Evolutionary conservation across 1,140 invertebrate genomes (phyloP), one percentile per base, ranked within the genome.

Genomic region (Polypedilum pembai): DNA sequence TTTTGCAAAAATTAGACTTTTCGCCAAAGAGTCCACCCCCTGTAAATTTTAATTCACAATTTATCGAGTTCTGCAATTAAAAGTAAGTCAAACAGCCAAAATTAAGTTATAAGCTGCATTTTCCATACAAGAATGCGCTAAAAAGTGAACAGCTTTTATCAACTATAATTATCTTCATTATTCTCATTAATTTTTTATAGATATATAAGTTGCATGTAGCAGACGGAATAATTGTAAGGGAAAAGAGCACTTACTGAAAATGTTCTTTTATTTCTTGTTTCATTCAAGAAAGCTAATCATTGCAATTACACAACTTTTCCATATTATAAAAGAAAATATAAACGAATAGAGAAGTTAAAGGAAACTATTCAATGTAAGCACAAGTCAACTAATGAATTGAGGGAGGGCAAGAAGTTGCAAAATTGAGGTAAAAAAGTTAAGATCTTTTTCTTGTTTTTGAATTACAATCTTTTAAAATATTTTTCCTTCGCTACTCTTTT

Each of bases 381-480:
- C 45, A 56, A 56, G n/a, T n/a, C 10, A 56, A 56, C 45, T 56
- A 56, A 56, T 56, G 45, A 56, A 56, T 56, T 33, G 24, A 33
- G 45, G 45, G 45, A 56, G 45, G 45, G 45, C n/a, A 56, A 56
- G n/a, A 56, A n/a, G 12, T 12, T 56, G 12, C 45, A 15, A 56
- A n/a, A n/a, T n/a, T n/a, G n/a, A 4, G n/a, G 12, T n/a, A 56
- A 15, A 45, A 45, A 56, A 56, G 12, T 12, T 56, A 56, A 56
- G 15, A 56, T 15, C 15, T 41, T 56, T 33, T 33, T 5, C 12
- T n/a, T n/a, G n/a, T 56, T 56, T 56, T 56, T 56, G 12, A 56
- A 56, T 56, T 56, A 56, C 45, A 56, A 56, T 56, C 45, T 56
- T 56, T n/a, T 56, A 56, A 56, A 56, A n/a, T 56, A n/a, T n/a